Conservation (phyloP, 53 echinoderm and acorn worm species). For the Stichopus horrens region DNA sequence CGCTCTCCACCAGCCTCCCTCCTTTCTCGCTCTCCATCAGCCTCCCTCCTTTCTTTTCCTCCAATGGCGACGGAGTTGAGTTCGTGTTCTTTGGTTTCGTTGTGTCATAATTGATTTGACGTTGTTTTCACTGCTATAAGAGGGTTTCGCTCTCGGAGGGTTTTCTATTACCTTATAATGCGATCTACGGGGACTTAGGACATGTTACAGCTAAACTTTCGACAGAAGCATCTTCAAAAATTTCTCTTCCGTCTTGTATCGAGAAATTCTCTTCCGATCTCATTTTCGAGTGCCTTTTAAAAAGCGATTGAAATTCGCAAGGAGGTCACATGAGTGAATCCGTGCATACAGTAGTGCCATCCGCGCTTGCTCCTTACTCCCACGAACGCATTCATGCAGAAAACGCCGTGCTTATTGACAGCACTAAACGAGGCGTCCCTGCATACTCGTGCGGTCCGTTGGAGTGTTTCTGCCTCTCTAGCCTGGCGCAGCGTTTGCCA, state of each 20-base stretch:
- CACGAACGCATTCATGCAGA: conserved; percentile 48
- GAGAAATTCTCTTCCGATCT: conserved; percentile 33
- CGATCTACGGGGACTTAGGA: conserved; percentile 43
- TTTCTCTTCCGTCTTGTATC: conserved; percentile 24
- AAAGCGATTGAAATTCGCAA: conserved; percentile 44
- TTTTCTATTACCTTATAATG: conserved; percentile 39
- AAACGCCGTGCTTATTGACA: conserved; percentile 40
- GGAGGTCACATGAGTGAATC: conserved; percentile 45
- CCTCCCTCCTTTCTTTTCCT: too few species aligned
- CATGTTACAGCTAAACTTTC: conserved; percentile 45
- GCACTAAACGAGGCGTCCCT: conserved; percentile 53
- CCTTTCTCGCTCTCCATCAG: too few species aligned
- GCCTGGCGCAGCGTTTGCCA: neutral
- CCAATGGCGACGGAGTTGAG: too few species aligned
- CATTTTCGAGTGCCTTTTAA: conserved; percentile 46
- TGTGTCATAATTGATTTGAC: conserved; percentile 46
- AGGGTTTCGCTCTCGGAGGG: conserved; percentile 23
- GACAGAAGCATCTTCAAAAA: neutral
- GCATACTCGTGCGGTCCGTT: neutral
- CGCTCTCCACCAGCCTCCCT: too few species aligned
- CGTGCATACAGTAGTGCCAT: conserved; percentile 45
- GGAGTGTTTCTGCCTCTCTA: neutral
- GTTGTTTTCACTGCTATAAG: conserved; percentile 26
- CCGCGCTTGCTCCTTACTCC: conserved; percentile 42
- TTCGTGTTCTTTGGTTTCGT: neutral